phyloP scores from a whole-genome alignment of 2,888 invertebrate species.

The Protodeltote pygarga region DNA sequence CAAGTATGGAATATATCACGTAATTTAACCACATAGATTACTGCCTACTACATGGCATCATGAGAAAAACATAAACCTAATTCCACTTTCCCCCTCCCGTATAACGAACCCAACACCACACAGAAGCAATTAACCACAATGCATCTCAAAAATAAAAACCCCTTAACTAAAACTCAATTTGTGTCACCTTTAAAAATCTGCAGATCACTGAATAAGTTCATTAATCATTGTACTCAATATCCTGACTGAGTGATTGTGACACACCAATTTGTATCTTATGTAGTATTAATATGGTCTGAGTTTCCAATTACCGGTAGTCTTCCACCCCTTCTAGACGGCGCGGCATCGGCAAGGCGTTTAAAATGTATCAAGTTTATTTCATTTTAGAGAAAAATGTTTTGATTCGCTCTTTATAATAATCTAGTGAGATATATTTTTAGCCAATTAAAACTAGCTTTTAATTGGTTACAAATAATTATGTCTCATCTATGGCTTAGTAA shows the following conservation, averaged over 20 bases:
- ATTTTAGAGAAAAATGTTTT: conserved; percentile 1
- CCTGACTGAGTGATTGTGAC: conserved; percentile 13
- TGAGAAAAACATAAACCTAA: neutral
- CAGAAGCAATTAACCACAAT: neutral
- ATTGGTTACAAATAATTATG: too few species aligned
- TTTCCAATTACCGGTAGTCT: conserved; percentile 13
- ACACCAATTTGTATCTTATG: conserved; percentile 29
- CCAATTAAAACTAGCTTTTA: too few species aligned
- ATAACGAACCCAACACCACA: neutral
- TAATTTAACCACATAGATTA: too few species aligned
- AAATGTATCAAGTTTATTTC: conserved; percentile 8
- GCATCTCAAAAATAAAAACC: neutral
- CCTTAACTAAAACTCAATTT: conserved; percentile 24
- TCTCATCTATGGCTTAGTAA: too few species aligned
- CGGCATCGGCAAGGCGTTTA: conserved; percentile 9
- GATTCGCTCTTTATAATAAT: neutral
- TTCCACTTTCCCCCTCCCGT: neutral
- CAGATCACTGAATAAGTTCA: conserved; percentile 30
- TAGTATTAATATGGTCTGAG: conserved; percentile 10
- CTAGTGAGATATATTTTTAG: neutral
- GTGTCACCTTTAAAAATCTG: conserved; percentile 22
- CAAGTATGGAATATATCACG: too few species aligned
- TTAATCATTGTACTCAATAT: conserved; percentile 35
- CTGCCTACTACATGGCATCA: too few species aligned
- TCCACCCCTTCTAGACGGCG: too few species aligned